Conservation (phyloP, 2,888 invertebrate genomes). For the Eupsilia transversa region DNA sequence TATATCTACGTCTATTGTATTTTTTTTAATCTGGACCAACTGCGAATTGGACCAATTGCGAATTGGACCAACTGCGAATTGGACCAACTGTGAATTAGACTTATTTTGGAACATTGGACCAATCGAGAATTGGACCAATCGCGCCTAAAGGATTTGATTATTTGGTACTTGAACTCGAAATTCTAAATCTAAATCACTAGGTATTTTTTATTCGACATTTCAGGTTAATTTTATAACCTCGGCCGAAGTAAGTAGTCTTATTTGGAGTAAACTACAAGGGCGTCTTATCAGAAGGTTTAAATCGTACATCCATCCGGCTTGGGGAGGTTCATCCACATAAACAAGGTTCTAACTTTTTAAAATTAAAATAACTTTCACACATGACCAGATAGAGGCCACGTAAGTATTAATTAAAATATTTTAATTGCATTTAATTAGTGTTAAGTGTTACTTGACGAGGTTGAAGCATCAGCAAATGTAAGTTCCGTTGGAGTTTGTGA, state of each 20-base stretch:
- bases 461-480: conserved; percentile 6
- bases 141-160: too few relatives aligned
- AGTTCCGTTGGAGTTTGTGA: conserved; percentile 36
- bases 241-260: neutral
- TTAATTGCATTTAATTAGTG: conserved; percentile 51
- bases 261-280: neutral
- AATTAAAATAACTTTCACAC: conserved; percentile 34
- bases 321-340: neutral
- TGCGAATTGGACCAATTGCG: too few relatives aligned
- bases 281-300: neutral
- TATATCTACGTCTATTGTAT: too few relatives aligned
- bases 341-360: conserved; percentile 6
- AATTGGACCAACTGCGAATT: too few relatives aligned
- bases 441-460: conserved; percentile 46
- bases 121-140: too few relatives aligned
- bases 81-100: too few relatives aligned
- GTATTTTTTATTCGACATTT: neutral
- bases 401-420: conserved; percentile 54
- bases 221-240: neutral
- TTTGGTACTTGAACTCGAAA: neutral
- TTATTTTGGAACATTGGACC: too few relatives aligned
- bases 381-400: conserved; percentile 43
- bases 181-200: neutral
- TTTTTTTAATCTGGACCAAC: too few relatives aligned
- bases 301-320: neutral